These are phyloP conservation scores for Cephalopterus ornatus DNA, from an alignment of 2,113 vertebrate species.

Conservation along the genomic window DNA sequence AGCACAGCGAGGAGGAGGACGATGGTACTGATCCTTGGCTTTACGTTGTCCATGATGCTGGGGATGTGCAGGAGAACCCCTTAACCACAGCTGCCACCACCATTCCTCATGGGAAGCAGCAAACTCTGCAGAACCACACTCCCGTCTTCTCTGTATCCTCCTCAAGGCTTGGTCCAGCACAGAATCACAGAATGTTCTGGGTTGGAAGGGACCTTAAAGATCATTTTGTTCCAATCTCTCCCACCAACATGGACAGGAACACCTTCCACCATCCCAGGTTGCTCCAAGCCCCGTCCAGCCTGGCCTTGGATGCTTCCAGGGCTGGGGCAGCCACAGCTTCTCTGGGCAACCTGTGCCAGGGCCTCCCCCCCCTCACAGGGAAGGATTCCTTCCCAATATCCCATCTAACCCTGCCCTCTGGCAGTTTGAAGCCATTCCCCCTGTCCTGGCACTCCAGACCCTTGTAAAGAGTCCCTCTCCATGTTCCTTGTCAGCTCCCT, in stretches of 20 bases:
- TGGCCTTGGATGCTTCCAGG: neutral
- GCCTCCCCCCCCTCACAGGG: neutral
- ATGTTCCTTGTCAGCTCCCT: neutral
- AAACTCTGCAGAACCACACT: neutral
- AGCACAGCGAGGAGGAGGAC: neutral
- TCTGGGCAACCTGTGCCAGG: neutral
- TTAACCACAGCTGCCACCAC: accelerated
- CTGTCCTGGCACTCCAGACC: neutral
- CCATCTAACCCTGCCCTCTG: too few relatives aligned
- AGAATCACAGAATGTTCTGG: neutral
- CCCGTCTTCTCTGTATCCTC: neutral
- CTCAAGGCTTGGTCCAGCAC: neutral
- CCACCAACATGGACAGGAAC: neutral
- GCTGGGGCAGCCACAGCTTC: neutral
- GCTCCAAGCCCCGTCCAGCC: neutral
- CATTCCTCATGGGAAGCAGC: neutral
- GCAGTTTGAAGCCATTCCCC: neutral
- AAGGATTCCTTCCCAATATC: neutral
- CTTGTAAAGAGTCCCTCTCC: neutral
- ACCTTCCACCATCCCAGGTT: neutral
- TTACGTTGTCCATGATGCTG: neutral
- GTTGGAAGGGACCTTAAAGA: neutral
- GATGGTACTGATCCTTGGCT: neutral
- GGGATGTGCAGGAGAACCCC: neutral
- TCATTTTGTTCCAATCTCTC: neutral